phyloP scores from a whole-genome alignment of 2,113 vertebrate species.

The Pandion haliaetus region DNA sequence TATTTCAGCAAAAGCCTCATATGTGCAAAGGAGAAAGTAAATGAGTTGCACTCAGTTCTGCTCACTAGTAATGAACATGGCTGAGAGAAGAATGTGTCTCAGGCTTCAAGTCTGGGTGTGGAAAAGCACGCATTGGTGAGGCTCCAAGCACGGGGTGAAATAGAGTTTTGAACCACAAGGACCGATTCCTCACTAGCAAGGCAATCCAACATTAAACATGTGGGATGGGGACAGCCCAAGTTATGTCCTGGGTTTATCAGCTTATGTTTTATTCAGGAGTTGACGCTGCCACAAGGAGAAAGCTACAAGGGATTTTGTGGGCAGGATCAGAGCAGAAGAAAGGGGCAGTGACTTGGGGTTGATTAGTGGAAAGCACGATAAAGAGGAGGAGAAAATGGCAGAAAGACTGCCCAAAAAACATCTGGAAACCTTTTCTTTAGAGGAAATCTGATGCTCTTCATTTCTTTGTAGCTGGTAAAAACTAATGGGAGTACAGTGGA shows the following conservation, averaged over 20 bases:
- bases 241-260: neutral
- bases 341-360: neutral
- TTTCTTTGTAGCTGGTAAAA: neutral
- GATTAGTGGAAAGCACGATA: neutral
- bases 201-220: neutral
- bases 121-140: neutral
- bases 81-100: neutral
- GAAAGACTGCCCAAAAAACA: neutral
- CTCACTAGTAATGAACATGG: neutral
- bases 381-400: neutral
- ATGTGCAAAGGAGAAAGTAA: neutral
- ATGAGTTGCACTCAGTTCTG: neutral
- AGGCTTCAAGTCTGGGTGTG: neutral
- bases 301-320: neutral
- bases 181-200: neutral
- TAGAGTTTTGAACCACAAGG: neutral
- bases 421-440: neutral
- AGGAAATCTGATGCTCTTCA: neutral
- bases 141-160: neutral
- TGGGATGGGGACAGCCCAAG: too few relatives aligned
- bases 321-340: neutral
- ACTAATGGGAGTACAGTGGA: neutral
- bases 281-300: neutral
- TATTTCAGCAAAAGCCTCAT: neutral
- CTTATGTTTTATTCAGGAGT: neutral